Base-by-base conservation (phyloP, 2,113 vertebrate species). In the Mola mola region DNA sequence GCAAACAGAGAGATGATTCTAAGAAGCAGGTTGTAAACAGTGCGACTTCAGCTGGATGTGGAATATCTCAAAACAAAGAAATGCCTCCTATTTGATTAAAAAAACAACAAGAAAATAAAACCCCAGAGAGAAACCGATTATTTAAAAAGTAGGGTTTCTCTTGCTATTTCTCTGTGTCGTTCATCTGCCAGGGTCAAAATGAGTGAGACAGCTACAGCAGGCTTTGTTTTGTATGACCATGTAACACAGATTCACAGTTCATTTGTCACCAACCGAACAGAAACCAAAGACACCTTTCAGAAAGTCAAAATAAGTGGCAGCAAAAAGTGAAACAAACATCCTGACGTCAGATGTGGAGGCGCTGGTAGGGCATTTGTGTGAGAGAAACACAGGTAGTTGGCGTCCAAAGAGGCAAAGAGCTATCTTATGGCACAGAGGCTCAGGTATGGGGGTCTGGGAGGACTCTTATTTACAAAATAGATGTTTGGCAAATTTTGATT, bases 401-500 rank as follows among this genome's bases (percentile, higher is more conserved):
- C 74, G 75, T 84, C 76, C 44, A 56, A 65, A 77, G 79, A 86
- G 75, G 78, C 80, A 84, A 69, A 87, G 74, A 71, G 79, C 79
- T 79, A 75, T 76, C 47, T 34, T 78, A 82, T 89, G 87, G 86
- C 89, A 88, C 83, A 74, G 65, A 88, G 77, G 72, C 85, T 85
- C 75, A 53, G 82, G 77, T 63, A 51, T 19, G 51, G 75, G 78
- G 79, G 48, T 49, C 40, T 21, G 78, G 82, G 69, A 57, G 17
- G 72, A 79, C 74, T 86, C 72, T 83, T 86, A 89, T 89, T 88
- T 88, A 88, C 85, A 79, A 78, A 85, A 87, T 87, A 88, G 74
- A 80, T 75, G 88, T 91, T 88, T 88, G 83, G 84, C 86, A 87
- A 84, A 74, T 72, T 65, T 52, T 33, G 29, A 70, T 75, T 75